Percentiles rank a stretch among this genome's conserved stretches.
phyloP scores from a whole-genome alignment of 2,797 vertebrate species.

The Dipus sagitta region DNA sequence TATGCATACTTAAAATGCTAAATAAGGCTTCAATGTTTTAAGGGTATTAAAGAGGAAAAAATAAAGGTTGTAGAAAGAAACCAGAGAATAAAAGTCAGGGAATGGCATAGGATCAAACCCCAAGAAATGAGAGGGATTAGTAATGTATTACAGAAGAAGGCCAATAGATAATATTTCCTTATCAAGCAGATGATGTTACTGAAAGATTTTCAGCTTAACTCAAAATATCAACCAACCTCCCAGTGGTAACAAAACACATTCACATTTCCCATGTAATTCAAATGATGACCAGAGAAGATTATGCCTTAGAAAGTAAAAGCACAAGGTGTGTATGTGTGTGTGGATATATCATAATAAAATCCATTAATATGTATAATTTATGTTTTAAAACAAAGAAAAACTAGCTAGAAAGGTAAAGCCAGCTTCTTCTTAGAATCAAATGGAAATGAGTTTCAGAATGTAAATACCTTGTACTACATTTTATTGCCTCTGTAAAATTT shows the following conservation, averaged over 20 bases:
- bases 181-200: neutral
- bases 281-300: neutral
- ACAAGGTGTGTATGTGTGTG: neutral
- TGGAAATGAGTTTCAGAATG: neutral
- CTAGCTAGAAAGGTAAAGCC: no score
- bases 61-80: neutral
- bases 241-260: neutral
- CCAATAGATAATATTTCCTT: neutral
- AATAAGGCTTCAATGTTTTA: neutral
- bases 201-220: neutral
- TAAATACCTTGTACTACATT: constrained; percentile 39
- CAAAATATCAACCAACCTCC: neutral
- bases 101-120: neutral
- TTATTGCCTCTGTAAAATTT: constrained; percentile 18
- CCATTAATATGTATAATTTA: neutral
- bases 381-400: neutral
- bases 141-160: neutral
- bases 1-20: neutral
- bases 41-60: neutral
- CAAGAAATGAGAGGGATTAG: neutral
- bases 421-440: neutral
- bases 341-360: neutral
- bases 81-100: neutral
- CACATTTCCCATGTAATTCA: neutral
- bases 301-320: neutral